Conservation (phyloP, 2,888 invertebrate species). For the Megalurothrips usitatus region DNA sequence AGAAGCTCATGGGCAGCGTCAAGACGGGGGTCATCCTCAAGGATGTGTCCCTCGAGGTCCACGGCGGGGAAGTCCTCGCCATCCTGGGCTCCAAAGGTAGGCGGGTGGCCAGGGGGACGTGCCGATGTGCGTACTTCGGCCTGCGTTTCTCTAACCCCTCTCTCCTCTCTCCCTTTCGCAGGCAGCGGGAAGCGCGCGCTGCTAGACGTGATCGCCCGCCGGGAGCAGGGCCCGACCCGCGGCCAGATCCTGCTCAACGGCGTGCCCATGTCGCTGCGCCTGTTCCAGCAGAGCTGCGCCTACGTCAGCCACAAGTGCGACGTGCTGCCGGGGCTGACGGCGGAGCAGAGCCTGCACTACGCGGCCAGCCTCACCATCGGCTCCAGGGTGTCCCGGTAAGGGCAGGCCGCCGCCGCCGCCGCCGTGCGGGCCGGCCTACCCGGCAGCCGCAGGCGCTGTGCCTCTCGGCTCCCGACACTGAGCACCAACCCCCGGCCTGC, state of each 20-base stretch:
- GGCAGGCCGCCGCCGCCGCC: too few species aligned
- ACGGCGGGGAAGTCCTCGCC: slow-evolving; percentile 90
- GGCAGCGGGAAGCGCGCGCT: slow-evolving; percentile 93
- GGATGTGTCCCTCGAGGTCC: slow-evolving; percentile 85
- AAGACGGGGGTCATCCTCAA: slow-evolving; percentile 84
- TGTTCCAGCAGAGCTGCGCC: slow-evolving; percentile 82
- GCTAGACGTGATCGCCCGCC: slow-evolving; percentile 82
- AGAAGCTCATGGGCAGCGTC: slow-evolving; percentile 68
- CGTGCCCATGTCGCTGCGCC: slow-evolving; percentile 69
- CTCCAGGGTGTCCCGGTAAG: slow-evolving; percentile 54
- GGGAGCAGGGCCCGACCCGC: slow-evolving; percentile 73
- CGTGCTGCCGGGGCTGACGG: slow-evolving; percentile 79
- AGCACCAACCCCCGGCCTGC: too few species aligned
- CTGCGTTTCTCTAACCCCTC: neutral
- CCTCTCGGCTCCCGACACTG: too few species aligned
- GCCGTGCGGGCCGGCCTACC: too few species aligned
- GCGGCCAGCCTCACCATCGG: slow-evolving; percentile 58
- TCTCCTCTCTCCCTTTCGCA: slow-evolving; percentile 43
- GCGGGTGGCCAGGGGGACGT: neutral
- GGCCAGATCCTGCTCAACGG: slow-evolving; percentile 89
- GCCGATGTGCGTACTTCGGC: neutral
- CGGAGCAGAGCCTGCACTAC: slow-evolving; percentile 77
- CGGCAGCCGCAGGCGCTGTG: too few species aligned
- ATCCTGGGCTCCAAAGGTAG: slow-evolving; percentile 87
- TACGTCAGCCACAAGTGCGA: slow-evolving; percentile 84